Base-by-base conservation (phyloP, 2,888 invertebrate species). In the Resseliella maxima region DNA sequence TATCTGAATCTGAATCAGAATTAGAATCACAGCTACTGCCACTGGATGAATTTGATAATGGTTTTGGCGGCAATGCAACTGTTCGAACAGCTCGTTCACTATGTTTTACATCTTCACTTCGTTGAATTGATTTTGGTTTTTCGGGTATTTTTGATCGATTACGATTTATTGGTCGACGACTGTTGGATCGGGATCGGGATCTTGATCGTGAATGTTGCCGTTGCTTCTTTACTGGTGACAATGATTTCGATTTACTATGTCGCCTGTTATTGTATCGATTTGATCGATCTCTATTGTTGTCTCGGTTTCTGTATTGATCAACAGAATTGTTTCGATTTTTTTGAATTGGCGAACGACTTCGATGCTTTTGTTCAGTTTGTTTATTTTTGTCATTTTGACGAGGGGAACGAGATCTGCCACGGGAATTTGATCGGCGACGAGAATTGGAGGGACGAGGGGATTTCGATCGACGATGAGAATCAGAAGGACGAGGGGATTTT, bases 1-100 rank as follows among this genome's bases (percentile, higher is more conserved):
- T 45, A 41, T 86, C 86, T 1, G 85, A 83, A 45, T 83, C 50
- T 8, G 86, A 86, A 0, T 64, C 35, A n/a, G 85, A 83, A 45
- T 83, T 38, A 15, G 86, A 86, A 0, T 12, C 6, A 15, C 24
- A 35, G 86, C 38, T 41, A 85, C 86, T 45, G 85, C 38, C 12
- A 38, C 83, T 83, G 6, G 83, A 36, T n/a, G 83, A 83, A 10
- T 38, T 83, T 1, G 83, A 83, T 83, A 46, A 45, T 2, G 3
- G 31, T 85, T 85, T 85, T 46, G 27, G 85, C 15, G 85, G 85
- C 18, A 31, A 6, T 27, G 46, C 45, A 27, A 18, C 31, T 41
- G 31, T 85, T 12, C 85, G 45, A 27, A 46, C 24, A 1, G 85
- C 15, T 5, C 72, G 31, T 72, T 72, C 72, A 0, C 15, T 38